Percentiles rank a stretch among this genome's conserved stretches.
Evolutionary conservation across 2,888 invertebrate genomes (phyloP).

Genomic region (Eulithis prunata): DNA sequence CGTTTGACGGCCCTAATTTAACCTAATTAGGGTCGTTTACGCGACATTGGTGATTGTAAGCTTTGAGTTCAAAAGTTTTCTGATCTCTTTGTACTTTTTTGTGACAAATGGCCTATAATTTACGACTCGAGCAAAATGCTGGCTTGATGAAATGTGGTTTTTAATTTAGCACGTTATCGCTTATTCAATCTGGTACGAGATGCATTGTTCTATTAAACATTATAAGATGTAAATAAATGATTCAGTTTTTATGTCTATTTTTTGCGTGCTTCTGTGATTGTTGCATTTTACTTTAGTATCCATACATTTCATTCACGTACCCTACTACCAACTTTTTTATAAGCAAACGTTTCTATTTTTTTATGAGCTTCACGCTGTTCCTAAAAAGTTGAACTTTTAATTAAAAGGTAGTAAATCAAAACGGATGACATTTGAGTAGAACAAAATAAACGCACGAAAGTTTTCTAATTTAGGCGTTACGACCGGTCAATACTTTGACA

Average conservation of each 20-base stretch:
- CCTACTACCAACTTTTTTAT: no score
- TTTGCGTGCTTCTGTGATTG: no score
- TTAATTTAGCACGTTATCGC: no score
- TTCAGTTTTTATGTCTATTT: no score
- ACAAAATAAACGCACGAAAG: slow-evolving; percentile 23
- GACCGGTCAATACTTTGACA: slow-evolving; percentile 9
- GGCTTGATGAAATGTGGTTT: background rate
- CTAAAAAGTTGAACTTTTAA: slow-evolving; percentile 13
- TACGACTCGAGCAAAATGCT: slow-evolving; percentile 1
- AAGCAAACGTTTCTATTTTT: background rate
- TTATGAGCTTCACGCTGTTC: background rate
- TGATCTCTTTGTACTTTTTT: slow-evolving; percentile 29
- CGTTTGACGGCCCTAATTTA: slow-evolving; percentile 35
- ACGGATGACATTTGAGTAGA: slow-evolving; percentile 15
- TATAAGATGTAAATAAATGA: no score
- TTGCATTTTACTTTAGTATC: no score
- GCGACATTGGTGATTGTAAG: slow-evolving; percentile 35
- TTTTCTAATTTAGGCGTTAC: slow-evolving; percentile 21
- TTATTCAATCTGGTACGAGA: no score
- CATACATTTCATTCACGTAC: no score
- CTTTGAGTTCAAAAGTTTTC: slow-evolving; percentile 31
- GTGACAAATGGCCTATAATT: slow-evolving; percentile 22
- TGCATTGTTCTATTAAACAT: no score
- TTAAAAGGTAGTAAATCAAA: slow-evolving; percentile 22
- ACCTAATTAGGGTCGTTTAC: slow-evolving; percentile 37